These are phyloP conservation scores for Lepisosteus osseus DNA, from an alignment of 2,113 vertebrate species.

Conservation along the genomic window DNA sequence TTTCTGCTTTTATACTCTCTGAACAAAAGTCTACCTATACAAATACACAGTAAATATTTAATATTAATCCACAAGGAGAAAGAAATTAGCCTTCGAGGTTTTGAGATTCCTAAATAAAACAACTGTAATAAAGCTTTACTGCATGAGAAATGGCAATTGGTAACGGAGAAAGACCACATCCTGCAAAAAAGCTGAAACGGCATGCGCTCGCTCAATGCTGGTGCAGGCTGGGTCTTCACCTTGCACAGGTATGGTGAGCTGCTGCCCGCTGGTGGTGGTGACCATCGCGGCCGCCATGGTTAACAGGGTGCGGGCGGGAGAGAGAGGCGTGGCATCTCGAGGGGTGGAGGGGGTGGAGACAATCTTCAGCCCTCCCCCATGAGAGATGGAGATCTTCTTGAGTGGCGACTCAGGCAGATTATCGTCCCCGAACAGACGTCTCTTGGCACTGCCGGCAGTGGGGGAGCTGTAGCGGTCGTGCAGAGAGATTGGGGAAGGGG, in stretches of 20 bases:
- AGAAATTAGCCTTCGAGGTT: too few relatives aligned
- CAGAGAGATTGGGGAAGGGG: constrained; percentile 77
- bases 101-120: too few relatives aligned
- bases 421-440: constrained; percentile 92
- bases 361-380: constrained; percentile 64
- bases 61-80: neutral
- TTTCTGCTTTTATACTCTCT: too few relatives aligned
- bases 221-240: constrained; percentile 50
- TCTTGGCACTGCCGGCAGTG: constrained; percentile 87
- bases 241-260: constrained; percentile 76
- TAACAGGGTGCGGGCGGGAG: constrained; percentile 71
- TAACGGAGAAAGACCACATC: neutral
- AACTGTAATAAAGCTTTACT: neutral
- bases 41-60: too few relatives aligned
- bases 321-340: constrained; percentile 50
- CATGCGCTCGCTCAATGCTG: neutral
- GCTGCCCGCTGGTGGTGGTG: constrained; percentile 60
- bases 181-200: neutral
- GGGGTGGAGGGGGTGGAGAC: constrained; percentile 39
- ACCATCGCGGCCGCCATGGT: constrained; percentile 63
- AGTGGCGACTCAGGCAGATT: constrained; percentile 52
- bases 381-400: constrained; percentile 53
- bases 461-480: constrained; percentile 94
- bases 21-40: too few relatives aligned
- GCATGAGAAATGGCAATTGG: neutral